Conservation (phyloP, 2,888 invertebrate genomes). For the Brachycybe producta region DNA sequence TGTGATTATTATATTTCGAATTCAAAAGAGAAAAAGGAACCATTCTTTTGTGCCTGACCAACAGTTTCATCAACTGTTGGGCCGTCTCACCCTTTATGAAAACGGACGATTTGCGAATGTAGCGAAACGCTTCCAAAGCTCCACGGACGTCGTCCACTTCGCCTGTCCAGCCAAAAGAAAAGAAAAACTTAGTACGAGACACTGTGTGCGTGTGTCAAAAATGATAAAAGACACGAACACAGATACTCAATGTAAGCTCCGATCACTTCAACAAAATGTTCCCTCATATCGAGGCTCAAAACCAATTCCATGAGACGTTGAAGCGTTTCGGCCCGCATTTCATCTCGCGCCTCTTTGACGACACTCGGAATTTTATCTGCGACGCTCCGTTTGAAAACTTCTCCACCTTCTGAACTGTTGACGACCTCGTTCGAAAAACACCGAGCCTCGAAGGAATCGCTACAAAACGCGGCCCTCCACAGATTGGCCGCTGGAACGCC, state of each 20-base stretch:
- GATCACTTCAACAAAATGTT: neutral
- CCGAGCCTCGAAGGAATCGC: neutral
- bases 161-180: no score
- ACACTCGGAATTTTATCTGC: neutral
- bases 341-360: neutral
- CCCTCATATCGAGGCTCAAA: neutral
- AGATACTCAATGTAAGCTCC: constrained; percentile 4
- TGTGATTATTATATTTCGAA: no score
- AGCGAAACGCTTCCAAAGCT: neutral
- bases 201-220: no score
- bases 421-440: neutral
- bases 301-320: constrained; percentile 6
- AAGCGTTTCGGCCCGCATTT: neutral
- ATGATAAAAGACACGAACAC: constrained; percentile 5
- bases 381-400: neutral
- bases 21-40: no score
- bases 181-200: no score
- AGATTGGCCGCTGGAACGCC: constrained; percentile 2
- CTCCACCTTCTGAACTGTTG: neutral
- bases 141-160: neutral
- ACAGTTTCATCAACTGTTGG: neutral
- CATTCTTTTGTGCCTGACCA: neutral
- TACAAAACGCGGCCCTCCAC: constrained; percentile 7
- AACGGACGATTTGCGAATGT: neutral
- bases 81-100: neutral